phyloP scores from a whole-genome alignment of 2,888 invertebrate species.

The Eristalis pertinax region DNA sequence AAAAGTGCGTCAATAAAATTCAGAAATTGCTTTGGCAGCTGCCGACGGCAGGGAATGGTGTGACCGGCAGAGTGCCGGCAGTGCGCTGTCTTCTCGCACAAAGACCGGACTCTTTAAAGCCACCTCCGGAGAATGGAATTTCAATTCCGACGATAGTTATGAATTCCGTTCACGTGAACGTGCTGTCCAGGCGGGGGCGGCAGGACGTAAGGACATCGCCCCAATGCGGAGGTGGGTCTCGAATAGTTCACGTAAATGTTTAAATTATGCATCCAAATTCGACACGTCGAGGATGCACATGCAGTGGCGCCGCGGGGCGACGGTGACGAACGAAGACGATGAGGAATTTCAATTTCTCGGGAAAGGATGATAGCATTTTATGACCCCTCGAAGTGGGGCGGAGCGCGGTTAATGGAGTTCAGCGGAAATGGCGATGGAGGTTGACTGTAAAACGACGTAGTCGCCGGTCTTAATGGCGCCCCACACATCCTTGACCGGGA shows the following conservation, averaged over 20 bases:
- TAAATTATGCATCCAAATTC: background rate
- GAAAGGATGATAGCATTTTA: background rate
- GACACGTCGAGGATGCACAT: background rate
- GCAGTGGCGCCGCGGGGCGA: background rate
- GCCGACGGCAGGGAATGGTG: background rate
- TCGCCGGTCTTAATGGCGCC: background rate
- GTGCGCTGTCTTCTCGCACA: background rate
- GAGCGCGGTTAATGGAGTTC: background rate
- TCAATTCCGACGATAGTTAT: slow-evolving; percentile 40
- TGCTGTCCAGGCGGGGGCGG: too few relatives aligned
- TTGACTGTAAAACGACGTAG: background rate
- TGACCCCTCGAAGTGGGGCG: background rate
- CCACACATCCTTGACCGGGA: background rate
- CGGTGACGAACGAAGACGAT: background rate
- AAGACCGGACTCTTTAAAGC: background rate
- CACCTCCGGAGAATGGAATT: background rate
- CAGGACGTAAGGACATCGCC: background rate
- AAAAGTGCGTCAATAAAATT: slow-evolving; percentile 17
- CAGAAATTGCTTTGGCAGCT: background rate
- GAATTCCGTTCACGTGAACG: slow-evolving; percentile 30
- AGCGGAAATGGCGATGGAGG: background rate
- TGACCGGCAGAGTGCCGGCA: background rate
- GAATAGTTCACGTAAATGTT: background rate
- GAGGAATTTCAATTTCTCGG: background rate
- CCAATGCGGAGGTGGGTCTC: background rate